phyloP scores from a whole-genome alignment of 1,140 invertebrate genomes.

The Diploscapter pachys region DNA sequence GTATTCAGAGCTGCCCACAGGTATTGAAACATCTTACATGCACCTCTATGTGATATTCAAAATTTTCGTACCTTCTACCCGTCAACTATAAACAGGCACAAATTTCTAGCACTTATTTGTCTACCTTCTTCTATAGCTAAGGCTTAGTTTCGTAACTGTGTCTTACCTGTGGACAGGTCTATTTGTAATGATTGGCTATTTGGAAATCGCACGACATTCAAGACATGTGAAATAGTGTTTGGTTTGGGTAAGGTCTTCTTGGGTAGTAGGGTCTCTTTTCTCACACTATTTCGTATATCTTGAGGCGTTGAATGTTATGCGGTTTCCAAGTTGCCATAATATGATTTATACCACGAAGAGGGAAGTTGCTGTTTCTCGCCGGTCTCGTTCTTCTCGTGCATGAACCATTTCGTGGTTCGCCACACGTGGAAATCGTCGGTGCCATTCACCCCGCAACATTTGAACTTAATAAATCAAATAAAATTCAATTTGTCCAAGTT shows the following conservation, averaged over 20 bases:
- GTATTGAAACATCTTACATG: neutral
- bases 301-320: neutral
- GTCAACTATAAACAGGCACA: no score
- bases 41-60: no score
- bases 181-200: no score
- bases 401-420: conserved; percentile 58
- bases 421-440: conserved; percentile 52
- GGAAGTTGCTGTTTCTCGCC: conserved; percentile 44
- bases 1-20: neutral
- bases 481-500: conserved; percentile 22
- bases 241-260: neutral
- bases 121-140: no score
- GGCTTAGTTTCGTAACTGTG: no score
- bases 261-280: neutral
- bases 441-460: conserved; percentile 57
- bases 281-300: neutral
- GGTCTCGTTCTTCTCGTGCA: conserved; percentile 52
- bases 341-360: conserved; percentile 43
- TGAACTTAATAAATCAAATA: conserved; percentile 42
- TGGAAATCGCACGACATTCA: neutral
- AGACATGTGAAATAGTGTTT: neutral
- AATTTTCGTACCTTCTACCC: no score
- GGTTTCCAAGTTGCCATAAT: neutral
- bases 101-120: no score
- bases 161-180: no score